These are phyloP conservation scores for Eulimnadia texana DNA, from an alignment of 1,140 invertebrate species.

Conservation along the genomic window DNA sequence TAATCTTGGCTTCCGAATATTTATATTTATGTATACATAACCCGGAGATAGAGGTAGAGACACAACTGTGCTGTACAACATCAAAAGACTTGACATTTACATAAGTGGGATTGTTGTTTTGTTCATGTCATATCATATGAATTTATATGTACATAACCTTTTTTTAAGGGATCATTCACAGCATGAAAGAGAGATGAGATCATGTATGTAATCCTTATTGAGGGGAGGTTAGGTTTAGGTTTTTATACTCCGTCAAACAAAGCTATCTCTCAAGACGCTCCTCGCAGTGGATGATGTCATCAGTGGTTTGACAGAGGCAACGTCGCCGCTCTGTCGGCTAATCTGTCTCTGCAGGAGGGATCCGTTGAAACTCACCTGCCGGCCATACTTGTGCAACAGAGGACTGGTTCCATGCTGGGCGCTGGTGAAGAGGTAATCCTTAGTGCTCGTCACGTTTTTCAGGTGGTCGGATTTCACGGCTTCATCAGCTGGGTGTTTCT, in stretches of 20 bases:
- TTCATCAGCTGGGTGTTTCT: background rate
- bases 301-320: background rate
- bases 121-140: too few species aligned
- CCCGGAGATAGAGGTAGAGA: too few species aligned
- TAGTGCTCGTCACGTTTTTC: background rate
- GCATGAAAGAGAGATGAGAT: too few species aligned
- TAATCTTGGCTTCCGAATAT: too few species aligned
- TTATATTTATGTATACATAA: too few species aligned
- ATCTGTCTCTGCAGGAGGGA: background rate
- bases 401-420: background rate
- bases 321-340: background rate
- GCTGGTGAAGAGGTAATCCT: background rate
- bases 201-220: too few species aligned
- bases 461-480: slow-evolving; percentile 1
- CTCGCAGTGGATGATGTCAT: background rate
- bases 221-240: too few species aligned
- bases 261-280: background rate
- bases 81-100: too few species aligned
- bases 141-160: too few species aligned
- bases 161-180: too few species aligned
- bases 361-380: background rate
- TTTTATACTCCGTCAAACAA: background rate
- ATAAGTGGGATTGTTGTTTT: too few species aligned
- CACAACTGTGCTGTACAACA: too few species aligned
- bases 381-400: background rate